Percentiles rank a stretch among this genome's conserved stretches.
Conservation (phyloP, 2,113 vertebrate genomes). For the Lagopus leucura region DNA sequence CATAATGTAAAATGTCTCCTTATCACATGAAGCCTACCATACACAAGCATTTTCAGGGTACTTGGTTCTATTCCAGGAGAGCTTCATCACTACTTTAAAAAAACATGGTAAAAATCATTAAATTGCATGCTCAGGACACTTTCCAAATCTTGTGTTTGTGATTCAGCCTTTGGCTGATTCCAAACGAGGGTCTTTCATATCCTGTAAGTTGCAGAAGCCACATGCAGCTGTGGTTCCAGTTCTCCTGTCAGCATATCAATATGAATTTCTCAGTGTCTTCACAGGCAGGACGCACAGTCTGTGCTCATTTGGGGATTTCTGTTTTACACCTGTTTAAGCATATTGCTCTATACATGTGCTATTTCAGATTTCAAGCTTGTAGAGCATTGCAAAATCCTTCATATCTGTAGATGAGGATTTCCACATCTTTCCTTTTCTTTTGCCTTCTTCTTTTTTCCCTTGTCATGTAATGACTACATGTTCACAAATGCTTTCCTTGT, state of each 20-base stretch:
- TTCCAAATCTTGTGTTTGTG: neutral
- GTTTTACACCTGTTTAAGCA: neutral
- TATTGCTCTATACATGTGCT: neutral
- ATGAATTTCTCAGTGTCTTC: neutral
- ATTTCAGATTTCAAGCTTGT: neutral
- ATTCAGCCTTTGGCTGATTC: neutral
- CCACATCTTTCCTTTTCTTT: neutral
- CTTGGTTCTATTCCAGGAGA: neutral
- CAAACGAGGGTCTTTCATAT: neutral
- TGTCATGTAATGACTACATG: neutral
- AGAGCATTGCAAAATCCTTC: neutral
- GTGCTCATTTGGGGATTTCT: neutral
- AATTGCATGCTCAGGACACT: neutral
- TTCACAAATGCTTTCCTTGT: neutral
- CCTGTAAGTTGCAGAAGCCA: neutral
- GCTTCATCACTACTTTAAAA: neutral
- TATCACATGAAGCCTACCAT: neutral
- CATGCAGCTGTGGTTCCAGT: neutral
- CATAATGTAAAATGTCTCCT: neutral
- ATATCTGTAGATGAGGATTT: neutral
- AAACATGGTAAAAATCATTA: fast-evolving
- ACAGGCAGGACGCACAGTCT: neutral
- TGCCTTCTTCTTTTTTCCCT: neutral
- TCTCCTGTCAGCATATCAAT: neutral
- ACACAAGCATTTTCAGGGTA: neutral